Evolutionary conservation across 2,888 invertebrate species (phyloP), one percentile per base, ranked within the genome.

Genomic region (Oegoconia quadripuncta): DNA sequence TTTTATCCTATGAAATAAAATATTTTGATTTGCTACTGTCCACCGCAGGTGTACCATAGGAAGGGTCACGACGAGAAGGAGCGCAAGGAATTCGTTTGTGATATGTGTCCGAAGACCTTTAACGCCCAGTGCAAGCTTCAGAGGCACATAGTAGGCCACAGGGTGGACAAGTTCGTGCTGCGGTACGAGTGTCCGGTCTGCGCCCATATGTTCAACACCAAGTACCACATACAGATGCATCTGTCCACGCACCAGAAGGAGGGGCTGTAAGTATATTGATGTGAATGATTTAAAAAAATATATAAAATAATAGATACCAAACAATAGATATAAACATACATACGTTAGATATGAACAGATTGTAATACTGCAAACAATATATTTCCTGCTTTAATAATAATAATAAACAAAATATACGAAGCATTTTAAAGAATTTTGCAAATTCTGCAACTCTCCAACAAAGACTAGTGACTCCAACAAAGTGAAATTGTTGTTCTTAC

Each of bases 151-250:
- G 54, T 59, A 8, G 61, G 67, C 16, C 83, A 82, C 46, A 48
- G 66, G 3, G 50, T 51, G 2, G 70, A 61, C 37, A 54, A 58
- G 26, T 81, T 56, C 56, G 62, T 74, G 15, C 51, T 78, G 6
- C 55, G 79, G 0, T 86, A 81, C 72, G 86, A 86, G 66, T 86
- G 86, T 7, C 86, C 86, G 0, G 86, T 86, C 3, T 86, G 86
- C 41, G 86, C 86, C 20, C 84, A 86, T 49, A 77, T 84, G 75
- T 86, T 86, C 61, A 69, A 84, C 60, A 86, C 86, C 3, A 67
- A 72, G 22, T 86, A 83, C 48, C 86, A 84, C 42, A 57, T 79
- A 28, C 70, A 74, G 44, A 78, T 81, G 79, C 86, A 84, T 27
- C 65, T 84, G 3, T 48, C 61, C 7, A 79, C 84, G 7, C 86